phyloP scores from a whole-genome alignment of 2,113 vertebrate genomes.

The Papio anubis region DNA sequence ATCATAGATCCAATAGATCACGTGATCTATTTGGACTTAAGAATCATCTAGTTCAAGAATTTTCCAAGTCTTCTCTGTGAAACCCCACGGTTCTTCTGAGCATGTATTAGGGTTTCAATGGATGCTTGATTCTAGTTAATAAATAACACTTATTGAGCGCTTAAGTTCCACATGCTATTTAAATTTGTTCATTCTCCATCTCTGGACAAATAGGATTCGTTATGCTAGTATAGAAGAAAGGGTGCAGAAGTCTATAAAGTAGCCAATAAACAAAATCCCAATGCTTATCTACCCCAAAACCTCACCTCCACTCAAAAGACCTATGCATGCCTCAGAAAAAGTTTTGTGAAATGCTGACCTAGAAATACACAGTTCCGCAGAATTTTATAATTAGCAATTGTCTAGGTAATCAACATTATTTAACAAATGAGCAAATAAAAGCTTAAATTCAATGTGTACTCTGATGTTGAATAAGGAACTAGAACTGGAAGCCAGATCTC shows the following conservation, averaged over 20 bases:
- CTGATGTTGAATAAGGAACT: background rate
- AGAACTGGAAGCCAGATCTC: background rate
- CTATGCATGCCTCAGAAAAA: background rate
- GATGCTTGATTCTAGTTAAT: background rate
- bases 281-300: background rate
- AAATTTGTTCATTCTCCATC: background rate
- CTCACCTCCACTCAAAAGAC: background rate
- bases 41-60: background rate
- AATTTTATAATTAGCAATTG: background rate
- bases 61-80: background rate
- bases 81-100: background rate
- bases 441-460: background rate
- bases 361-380: background rate
- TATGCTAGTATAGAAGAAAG: background rate
- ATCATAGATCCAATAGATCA: background rate
- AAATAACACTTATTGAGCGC: background rate
- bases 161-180: background rate
- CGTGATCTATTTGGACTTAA: background rate
- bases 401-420: background rate
- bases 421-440: conserved; percentile 12
- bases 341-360: background rate
- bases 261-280: background rate
- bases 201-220: background rate
- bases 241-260: background rate
- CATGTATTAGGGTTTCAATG: background rate